A percentile compares a stretch with the other conserved stretches of the same genome.
Evolutionary conservation across 1,140 invertebrate species (phyloP).

Genomic region (Rhynchophorus ferrugineus): DNA sequence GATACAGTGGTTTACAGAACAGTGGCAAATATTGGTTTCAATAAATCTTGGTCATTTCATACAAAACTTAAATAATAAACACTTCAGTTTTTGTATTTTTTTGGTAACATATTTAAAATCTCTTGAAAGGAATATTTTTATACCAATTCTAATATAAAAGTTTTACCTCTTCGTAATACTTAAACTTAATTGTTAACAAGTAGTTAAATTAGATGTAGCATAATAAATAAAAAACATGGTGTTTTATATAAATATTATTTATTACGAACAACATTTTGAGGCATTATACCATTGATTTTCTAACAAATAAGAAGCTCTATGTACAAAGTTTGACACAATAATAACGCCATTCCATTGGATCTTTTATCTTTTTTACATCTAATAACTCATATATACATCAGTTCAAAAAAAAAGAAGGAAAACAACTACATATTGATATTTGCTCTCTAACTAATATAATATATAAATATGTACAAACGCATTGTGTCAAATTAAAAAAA

Average conservation of each 20-base stretch:
- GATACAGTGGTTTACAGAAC: too few relatives aligned
- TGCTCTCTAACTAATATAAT: not conserved
- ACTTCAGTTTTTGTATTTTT: too few relatives aligned
- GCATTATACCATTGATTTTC: slow-evolving; percentile 14
- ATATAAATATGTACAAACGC: not conserved
- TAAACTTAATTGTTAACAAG: too few relatives aligned
- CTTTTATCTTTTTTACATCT: slow-evolving; percentile 1
- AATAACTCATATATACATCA: slow-evolving; percentile 19
- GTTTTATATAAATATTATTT: slow-evolving; percentile 18
- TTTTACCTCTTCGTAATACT: too few relatives aligned
- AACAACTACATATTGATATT: slow-evolving; percentile 2
- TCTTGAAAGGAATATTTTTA: too few relatives aligned
- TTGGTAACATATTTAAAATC: too few relatives aligned
- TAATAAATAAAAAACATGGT: not conserved
- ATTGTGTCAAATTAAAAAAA: slow-evolving; percentile 3
- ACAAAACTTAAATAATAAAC: too few relatives aligned
- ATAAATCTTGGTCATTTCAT: too few relatives aligned
- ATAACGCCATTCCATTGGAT: not conserved
- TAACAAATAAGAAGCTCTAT: slow-evolving; percentile 19
- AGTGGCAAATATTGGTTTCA: too few relatives aligned
- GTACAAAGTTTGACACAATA: slow-evolving; percentile 8
- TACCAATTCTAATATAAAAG: too few relatives aligned
- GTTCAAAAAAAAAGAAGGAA: slow-evolving; percentile 18
- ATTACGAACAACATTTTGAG: slow-evolving; percentile 18
- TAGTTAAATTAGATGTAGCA: too few relatives aligned